Evolutionary conservation across 2,888 invertebrate genomes (phyloP).

Genomic region (Raillietiella orientalis): DNA sequence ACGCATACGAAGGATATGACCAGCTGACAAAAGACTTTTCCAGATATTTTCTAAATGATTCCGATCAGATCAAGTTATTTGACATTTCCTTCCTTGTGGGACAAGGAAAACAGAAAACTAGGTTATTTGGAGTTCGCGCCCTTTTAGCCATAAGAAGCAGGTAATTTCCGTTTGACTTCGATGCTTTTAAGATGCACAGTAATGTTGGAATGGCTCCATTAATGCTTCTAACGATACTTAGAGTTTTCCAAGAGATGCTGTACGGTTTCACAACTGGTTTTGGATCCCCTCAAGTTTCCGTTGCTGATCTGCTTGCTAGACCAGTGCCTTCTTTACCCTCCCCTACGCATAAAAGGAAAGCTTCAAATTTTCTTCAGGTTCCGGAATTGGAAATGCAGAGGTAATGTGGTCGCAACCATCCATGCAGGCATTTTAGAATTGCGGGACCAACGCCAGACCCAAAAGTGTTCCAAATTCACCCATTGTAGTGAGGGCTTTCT

Average conservation of each 20-base stretch:
- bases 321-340: slow-evolving; percentile 58
- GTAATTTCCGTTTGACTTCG: slow-evolving; percentile 14
- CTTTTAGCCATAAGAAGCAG: slow-evolving; percentile 66
- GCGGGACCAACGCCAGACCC: slow-evolving; percentile 22
- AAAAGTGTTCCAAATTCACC: slow-evolving; percentile 79
- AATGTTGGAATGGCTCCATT: neutral
- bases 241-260: slow-evolving; percentile 74
- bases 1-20: slow-evolving; percentile 79
- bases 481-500: slow-evolving; percentile 71
- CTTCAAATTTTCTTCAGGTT: slow-evolving; percentile 40
- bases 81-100: slow-evolving; percentile 72
- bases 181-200: too few relatives aligned
- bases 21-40: slow-evolving; percentile 76
- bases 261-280: slow-evolving; percentile 79
- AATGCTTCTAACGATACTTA: slow-evolving; percentile 9
- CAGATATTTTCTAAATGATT: slow-evolving; percentile 49
- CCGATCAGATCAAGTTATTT: slow-evolving; percentile 33
- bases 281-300: slow-evolving; percentile 70
- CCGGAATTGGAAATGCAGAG: slow-evolving; percentile 8
- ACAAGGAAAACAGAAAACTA: slow-evolving; percentile 63
- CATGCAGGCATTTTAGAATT: too few relatives aligned
- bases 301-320: slow-evolving; percentile 49
- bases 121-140: slow-evolving; percentile 62
- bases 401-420: too few relatives aligned
- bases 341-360: slow-evolving; percentile 30